Evolutionary conservation across 2,113 vertebrate species (phyloP).

Genomic region (Ibidorhyncha struthersii): DNA sequence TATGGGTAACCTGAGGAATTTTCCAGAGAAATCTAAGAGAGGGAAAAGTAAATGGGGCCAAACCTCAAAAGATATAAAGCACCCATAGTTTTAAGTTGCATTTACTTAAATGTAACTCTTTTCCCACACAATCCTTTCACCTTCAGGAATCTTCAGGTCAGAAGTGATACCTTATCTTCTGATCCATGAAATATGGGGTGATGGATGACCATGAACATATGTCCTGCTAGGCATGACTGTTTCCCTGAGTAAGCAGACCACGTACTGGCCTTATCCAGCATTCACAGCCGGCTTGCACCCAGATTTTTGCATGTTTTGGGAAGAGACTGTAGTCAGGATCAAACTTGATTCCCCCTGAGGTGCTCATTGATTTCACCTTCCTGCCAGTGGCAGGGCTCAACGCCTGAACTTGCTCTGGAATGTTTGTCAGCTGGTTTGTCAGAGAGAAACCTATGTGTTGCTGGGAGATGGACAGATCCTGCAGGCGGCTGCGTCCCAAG

Average conservation of each 20-base stretch:
- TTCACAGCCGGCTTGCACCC: background rate
- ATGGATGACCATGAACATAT: background rate
- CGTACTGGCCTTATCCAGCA: background rate
- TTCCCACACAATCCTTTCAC: background rate
- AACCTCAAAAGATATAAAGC: background rate
- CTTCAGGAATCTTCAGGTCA: background rate
- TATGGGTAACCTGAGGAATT: background rate
- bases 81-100: background rate
- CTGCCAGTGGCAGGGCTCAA: background rate
- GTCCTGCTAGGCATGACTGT: background rate
- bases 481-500: background rate
- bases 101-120: background rate
- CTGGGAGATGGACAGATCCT: background rate
- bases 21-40: background rate
- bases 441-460: background rate
- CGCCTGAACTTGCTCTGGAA: conserved; percentile 38
- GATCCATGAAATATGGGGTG: background rate
- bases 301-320: conserved; percentile 1
- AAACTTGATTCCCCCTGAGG: conserved; percentile 30
- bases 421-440: conserved; percentile 29
- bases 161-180: background rate
- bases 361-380: conserved; percentile 40
- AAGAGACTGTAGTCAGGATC: conserved; percentile 7
- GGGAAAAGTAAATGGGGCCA: background rate
- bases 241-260: background rate